Evolutionary conservation across 2,113 vertebrate genomes (phyloP), one percentile per base, ranked within the genome.

Genomic region (Callorhinus ursinus): DNA sequence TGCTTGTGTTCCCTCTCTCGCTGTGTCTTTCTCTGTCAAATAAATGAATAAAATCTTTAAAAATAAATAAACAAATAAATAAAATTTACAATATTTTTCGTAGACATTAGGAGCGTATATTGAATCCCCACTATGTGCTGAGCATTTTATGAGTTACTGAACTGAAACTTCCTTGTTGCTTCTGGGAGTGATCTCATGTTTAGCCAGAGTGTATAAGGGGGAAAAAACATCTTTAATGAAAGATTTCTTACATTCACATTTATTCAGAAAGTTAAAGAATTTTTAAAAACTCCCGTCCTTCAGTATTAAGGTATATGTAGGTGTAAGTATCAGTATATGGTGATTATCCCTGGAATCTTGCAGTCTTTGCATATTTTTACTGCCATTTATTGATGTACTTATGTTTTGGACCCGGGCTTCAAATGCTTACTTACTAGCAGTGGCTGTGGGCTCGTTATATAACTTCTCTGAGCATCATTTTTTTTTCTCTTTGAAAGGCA

Each of bases 181-280:
- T 89, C 31, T 92, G 84, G 65, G 74, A 57, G 86, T 92, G 10
- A 72, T 82, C 5, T 65, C n/a, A 94, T 22, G 69, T 89, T 92
- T 96, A 61, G 49, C 77, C 57, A 33, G 31, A 59, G 13, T 65
- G 4, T 71, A 1, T 74, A 28, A 33, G 7, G 22, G 12, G 55
- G 3, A 13, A 7, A 74, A 49, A 49, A 61, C 76, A 94, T 57
- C 24, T 93, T 89, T 90, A 77, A 65, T 49, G 11, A 79, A 46
- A 92, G 28, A 63, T 72, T 88, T 63, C 7, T 10, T 85, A 80
- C 67, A 39, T 74, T 19, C 16, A 67, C 46, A 81, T 59, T 92
- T 90, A 69, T 67, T 81, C 3, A 81, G 53, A 92, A 96, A 92
- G 46, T 51, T 88, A 21, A 81, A 95, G 49, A 88, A 76, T 89